phyloP scores from a whole-genome alignment of 2,888 invertebrate genomes.

The Nipponacmea schrenckii region DNA sequence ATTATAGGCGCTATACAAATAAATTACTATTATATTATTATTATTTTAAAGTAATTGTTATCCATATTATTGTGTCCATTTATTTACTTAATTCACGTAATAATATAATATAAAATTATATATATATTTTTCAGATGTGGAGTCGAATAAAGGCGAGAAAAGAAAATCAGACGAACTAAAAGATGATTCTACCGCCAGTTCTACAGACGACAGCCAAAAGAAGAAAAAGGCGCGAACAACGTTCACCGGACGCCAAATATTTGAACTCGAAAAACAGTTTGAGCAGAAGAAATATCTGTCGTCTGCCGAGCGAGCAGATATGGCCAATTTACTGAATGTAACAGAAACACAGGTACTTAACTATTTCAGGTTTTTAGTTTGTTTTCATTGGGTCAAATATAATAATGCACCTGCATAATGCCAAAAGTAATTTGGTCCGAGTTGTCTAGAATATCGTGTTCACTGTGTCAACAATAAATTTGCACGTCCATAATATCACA shows the following conservation, averaged over 20 bases:
- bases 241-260: constrained; percentile 94
- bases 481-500: no score
- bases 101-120: neutral
- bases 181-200: constrained; percentile 22
- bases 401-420: no score
- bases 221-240: constrained; percentile 88
- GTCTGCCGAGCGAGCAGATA: constrained; percentile 91
- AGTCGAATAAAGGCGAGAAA: constrained; percentile 29
- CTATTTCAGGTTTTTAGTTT: neutral
- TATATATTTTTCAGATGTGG: constrained; percentile 19
- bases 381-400: neutral
- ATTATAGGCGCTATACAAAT: no score
- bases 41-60: no score
- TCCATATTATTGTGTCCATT: no score
- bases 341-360: constrained; percentile 92
- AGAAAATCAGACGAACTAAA: constrained; percentile 30
- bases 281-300: constrained; percentile 95
- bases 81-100: no score
- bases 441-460: no score
- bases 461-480: no score
- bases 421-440: no score
- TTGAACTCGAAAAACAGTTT: constrained; percentile 95
- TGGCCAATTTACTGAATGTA: constrained; percentile 92
- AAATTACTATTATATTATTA: no score
- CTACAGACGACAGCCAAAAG: constrained; percentile 41